Evolutionary conservation across 2,797 vertebrate genomes (phyloP).

Genomic region (Microtus californicus): DNA sequence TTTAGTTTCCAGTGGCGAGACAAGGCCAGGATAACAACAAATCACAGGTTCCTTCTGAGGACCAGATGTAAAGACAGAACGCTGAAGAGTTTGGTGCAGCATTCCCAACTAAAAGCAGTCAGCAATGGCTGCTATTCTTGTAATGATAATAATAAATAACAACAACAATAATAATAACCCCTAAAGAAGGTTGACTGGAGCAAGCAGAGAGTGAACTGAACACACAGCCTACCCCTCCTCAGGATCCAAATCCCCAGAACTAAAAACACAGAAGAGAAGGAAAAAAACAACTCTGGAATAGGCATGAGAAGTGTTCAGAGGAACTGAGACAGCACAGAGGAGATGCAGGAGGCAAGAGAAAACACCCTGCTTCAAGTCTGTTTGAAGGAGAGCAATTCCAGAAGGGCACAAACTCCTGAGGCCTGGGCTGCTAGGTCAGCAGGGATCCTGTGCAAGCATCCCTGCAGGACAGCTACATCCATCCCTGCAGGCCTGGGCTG

Average conservation of each 20-base stretch:
- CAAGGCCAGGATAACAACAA: not conserved
- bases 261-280: not conserved
- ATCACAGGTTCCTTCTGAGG: not conserved
- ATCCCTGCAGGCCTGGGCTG: no score
- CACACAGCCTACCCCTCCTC: no score
- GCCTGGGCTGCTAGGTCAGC: not conserved
- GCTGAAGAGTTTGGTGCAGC: not conserved
- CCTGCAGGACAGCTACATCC: not conserved
- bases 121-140: not conserved
- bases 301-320: not conserved
- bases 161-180: not conserved
- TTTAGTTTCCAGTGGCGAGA: not conserved
- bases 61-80: not conserved
- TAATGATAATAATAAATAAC: not conserved
- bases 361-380: fast-evolving
- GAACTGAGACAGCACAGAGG: not conserved
- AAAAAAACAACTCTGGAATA: not conserved
- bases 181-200: not conserved
- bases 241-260: not conserved
- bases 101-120: not conserved
- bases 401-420: not conserved
- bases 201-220: not conserved
- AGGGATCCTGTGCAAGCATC: no score
- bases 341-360: not conserved
- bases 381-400: not conserved